Percentiles rank a stretch among this genome's conserved stretches.
Evolutionary conservation across 2,113 vertebrate genomes (phyloP).

Genomic region (Xenopus tropicalis): DNA sequence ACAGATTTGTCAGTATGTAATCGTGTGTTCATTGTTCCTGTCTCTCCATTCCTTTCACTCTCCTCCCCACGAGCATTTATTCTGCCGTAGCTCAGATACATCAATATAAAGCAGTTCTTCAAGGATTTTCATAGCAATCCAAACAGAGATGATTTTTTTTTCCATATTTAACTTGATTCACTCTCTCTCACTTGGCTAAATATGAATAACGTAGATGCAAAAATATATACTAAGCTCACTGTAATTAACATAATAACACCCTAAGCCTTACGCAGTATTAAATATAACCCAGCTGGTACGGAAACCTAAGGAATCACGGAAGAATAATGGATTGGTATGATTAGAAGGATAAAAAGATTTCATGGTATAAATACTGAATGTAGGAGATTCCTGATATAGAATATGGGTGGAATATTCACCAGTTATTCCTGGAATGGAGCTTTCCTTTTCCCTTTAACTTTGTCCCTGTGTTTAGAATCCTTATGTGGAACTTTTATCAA

Average conservation of each 20-base stretch:
- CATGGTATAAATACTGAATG: too few relatives aligned
- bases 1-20: too few relatives aligned
- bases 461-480: too few relatives aligned
- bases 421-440: too few relatives aligned
- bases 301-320: constrained; percentile 13
- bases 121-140: neutral
- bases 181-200: neutral
- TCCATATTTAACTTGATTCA: neutral
- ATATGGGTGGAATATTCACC: too few relatives aligned
- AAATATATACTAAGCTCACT: constrained; percentile 33
- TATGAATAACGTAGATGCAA: constrained; percentile 16
- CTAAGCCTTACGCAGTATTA: constrained; percentile 17
- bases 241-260: constrained; percentile 36
- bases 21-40: neutral
- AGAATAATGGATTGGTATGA: neutral
- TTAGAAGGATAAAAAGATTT: neutral
- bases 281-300: constrained; percentile 16
- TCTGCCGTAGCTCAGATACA: neutral
- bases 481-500: too few relatives aligned
- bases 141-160: neutral
- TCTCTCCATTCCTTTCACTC: neutral
- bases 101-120: constrained; percentile 1
- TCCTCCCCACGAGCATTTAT: neutral
- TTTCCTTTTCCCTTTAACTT: too few relatives aligned
- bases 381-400: too few relatives aligned